Evolutionary conservation across 2,888 invertebrate species (phyloP).

Genomic region (Exephanes ischioxanthus): DNA sequence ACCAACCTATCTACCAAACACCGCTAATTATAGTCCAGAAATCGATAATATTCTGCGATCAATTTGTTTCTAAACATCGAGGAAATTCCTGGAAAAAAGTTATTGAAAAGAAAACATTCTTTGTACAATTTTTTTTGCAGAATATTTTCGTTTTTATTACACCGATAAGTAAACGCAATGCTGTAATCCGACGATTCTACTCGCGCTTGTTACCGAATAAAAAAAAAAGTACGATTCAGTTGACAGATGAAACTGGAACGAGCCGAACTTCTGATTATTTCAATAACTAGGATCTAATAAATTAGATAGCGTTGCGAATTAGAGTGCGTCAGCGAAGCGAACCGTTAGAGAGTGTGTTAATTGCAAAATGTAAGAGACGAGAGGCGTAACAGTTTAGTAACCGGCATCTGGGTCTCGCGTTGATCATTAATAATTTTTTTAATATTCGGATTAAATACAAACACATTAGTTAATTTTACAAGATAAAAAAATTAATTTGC

Average conservation of each 20-base stretch:
- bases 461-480: neutral
- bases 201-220: constrained; percentile 17
- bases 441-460: neutral
- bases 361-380: constrained; percentile 24
- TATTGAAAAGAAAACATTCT: neutral
- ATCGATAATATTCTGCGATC: constrained; percentile 31
- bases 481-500: constrained; percentile 30
- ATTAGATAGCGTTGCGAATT: constrained; percentile 53
- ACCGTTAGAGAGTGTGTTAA: constrained; percentile 17
- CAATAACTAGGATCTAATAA: constrained; percentile 25
- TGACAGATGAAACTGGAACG: constrained; percentile 1
- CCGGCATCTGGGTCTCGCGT: constrained; percentile 32
- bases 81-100: neutral
- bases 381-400: constrained; percentile 24
- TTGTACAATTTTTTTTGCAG: constrained; percentile 5
- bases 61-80: neutral
- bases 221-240: neutral
- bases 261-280: constrained; percentile 24
- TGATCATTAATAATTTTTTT: constrained; percentile 18
- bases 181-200: constrained; percentile 27
- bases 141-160: constrained; percentile 26
- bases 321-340: constrained; percentile 37
- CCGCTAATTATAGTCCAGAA: constrained; percentile 9
- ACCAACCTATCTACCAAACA: constrained; percentile 42
- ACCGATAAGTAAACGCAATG: constrained; percentile 30